These are phyloP conservation scores for Cloeon dipterum DNA, from an alignment of 2,888 invertebrate genomes.

Conservation along the genomic window DNA sequence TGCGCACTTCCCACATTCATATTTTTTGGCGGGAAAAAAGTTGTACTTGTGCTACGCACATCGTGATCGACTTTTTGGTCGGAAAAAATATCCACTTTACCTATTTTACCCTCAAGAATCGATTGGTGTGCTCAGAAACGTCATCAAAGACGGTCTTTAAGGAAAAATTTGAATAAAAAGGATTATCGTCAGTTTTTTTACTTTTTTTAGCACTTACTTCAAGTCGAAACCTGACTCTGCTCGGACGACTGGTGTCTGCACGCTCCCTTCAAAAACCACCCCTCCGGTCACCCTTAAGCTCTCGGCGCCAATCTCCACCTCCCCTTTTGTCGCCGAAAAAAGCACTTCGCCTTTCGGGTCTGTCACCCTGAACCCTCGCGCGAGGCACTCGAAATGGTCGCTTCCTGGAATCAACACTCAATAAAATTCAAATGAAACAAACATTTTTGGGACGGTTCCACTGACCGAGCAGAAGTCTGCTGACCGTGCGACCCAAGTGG, in stretches of 20 bases:
- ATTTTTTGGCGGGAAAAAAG: too few species aligned
- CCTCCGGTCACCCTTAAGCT: slow-evolving; percentile 49
- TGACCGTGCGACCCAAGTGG: slow-evolving; percentile 13
- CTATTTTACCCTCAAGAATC: too few species aligned
- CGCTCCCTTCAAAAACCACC: slow-evolving; percentile 52
- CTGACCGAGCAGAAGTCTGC: slow-evolving; percentile 14
- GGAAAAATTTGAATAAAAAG: too few species aligned
- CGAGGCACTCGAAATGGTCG: slow-evolving; percentile 57
- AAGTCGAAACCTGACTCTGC: slow-evolving; percentile 65
- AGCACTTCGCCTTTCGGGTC: slow-evolving; percentile 51
- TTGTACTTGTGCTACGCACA: too few species aligned
- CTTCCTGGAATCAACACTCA: slow-evolving; percentile 40
- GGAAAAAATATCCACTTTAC: too few species aligned
- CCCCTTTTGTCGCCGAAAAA: slow-evolving; percentile 61
- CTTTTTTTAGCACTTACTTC: too few species aligned
- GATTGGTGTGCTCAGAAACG: too few species aligned
- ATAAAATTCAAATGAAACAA: too few species aligned
- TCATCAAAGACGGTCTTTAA: too few species aligned
- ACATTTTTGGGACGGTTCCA: background rate
- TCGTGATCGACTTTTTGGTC: too few species aligned
- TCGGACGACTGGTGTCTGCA: slow-evolving; percentile 59
- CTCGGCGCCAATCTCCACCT: slow-evolving; percentile 59
- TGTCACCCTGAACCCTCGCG: slow-evolving; percentile 51
- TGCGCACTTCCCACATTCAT: too few species aligned
- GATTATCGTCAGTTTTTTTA: too few species aligned